These are phyloP conservation scores for Corythornis vintsioides DNA, from an alignment of 2,113 vertebrate genomes.

Conservation along the genomic window DNA sequence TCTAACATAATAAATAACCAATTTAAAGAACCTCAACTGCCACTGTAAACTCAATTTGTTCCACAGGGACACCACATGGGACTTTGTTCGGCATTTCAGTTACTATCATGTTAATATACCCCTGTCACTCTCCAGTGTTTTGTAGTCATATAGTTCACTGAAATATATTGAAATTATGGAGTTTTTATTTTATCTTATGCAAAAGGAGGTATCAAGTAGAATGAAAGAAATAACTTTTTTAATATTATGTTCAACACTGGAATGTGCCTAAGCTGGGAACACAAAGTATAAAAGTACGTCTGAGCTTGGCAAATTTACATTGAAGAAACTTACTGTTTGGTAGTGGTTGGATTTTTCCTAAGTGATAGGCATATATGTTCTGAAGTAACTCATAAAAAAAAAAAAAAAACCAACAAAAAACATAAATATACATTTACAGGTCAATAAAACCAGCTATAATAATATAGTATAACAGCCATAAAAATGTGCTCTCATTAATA, in stretches of 20 bases:
- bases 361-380: background rate
- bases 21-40: rapidly evolving
- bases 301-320: background rate
- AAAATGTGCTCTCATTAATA: background rate
- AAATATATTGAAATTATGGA: background rate
- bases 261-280: background rate
- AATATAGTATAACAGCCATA: background rate
- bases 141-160: background rate
- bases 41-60: background rate
- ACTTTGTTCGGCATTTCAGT: background rate
- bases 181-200: background rate
- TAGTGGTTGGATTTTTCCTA: background rate
- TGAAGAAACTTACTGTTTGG: background rate
- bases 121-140: background rate
- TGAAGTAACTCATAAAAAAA: background rate
- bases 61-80: background rate
- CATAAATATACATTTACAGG: background rate
- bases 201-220: background rate
- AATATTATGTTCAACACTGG: background rate
- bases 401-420: too few species aligned
- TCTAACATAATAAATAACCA: background rate
- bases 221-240: background rate
- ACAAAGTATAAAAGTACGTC: background rate
- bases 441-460: background rate
- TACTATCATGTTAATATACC: background rate